Percentiles rank a stretch among this genome's conserved stretches.
Evolutionary conservation across 2,797 vertebrate genomes (phyloP).

Genomic region (Onychomys arenicola): DNA sequence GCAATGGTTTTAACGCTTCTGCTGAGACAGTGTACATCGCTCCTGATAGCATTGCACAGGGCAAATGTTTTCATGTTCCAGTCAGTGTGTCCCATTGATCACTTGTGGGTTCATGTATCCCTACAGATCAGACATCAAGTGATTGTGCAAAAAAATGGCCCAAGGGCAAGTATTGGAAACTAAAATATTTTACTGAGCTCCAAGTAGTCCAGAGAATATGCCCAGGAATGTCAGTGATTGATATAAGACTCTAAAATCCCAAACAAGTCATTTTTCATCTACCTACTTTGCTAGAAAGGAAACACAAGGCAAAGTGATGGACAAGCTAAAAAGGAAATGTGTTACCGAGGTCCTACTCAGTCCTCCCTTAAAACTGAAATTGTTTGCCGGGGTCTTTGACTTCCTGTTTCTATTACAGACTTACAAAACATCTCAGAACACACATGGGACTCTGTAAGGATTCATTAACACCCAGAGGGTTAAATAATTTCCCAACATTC

Average conservation of each 20-base stretch:
- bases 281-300: not conserved
- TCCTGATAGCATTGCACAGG: not conserved
- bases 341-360: not conserved
- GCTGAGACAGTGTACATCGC: not conserved
- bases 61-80: not conserved
- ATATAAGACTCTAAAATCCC: slow-evolving; percentile 18
- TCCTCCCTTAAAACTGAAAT: not conserved
- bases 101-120: not conserved
- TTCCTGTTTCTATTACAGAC: slow-evolving; percentile 1
- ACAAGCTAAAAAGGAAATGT: slow-evolving; percentile 9
- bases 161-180: not conserved
- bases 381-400: not conserved
- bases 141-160: not conserved
- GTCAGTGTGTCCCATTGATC: not conserved
- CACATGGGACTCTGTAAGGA: not conserved
- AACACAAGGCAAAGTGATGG: not conserved
- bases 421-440: slow-evolving; percentile 47
- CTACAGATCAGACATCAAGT: not conserved
- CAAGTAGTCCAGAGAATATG: not conserved
- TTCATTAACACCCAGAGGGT: slow-evolving; percentile 54
- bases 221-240: not conserved
- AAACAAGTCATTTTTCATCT: slow-evolving; percentile 5
- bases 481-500: slow-evolving; percentile 58
- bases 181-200: slow-evolving; percentile 28
- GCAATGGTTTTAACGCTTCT: not conserved